Evolutionary conservation across 2,888 invertebrate species (phyloP), one percentile per base, ranked within the genome.

Genomic region (Prenolepis imparis): DNA sequence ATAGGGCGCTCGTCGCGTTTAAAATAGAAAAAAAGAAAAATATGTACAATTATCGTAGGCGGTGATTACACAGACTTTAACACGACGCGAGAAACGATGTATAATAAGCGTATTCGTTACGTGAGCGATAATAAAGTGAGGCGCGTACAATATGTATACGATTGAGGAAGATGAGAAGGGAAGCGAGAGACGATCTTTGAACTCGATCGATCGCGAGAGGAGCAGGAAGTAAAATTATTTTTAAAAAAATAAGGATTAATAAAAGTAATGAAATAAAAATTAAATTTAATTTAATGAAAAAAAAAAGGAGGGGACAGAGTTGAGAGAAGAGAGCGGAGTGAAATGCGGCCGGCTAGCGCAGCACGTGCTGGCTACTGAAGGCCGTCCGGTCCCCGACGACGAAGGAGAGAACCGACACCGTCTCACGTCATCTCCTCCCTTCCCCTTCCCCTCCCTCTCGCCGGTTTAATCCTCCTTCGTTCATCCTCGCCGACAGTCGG

Each of bases 281-380:
- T 12, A 44, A 44, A 44, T 44, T 15, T 3, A 44, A 44, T 12
- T 44, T 0, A 44, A 44, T 44, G 12, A 15, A 44, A 82, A 87
- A n/a, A 57, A 70, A 75, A 75, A 80, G 63, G 41, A 61, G 32
- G 61, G 78, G 39, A 77, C 48, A 84, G 57, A 86, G 73, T 82
- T 48, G 82, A 83, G 82, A 83, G 75, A 77, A 84, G 78, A 80
- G 86, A 88, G 87, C 80, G 84, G 85, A 88, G 83, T 84, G 86
- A 88, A 86, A 86, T 83, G 80, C 88, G 74, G 83, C 91, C 89
- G 92, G 91, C 89, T 91, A 92, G 92, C 91, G 87, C 93, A 93
- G 93, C 93, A 93, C 93, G 93, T 93, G 93, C 93, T 92, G 92
- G 93, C 93, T 91, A 92, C 92, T 93, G 92, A 90, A 91, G 89